phyloP scores from a whole-genome alignment of 1,140 invertebrate genomes.

The Centruroides sculpturatus region DNA sequence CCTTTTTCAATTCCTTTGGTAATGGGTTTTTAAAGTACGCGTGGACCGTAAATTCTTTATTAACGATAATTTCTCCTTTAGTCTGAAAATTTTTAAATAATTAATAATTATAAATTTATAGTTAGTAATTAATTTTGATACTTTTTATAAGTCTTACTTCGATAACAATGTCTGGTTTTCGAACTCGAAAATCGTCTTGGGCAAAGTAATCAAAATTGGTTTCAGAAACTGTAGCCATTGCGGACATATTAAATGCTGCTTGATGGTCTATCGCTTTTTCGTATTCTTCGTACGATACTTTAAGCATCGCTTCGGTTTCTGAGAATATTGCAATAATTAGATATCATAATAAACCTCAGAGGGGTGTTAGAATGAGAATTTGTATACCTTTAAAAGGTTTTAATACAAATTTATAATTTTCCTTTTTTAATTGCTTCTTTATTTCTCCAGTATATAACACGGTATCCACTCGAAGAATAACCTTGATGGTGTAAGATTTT shows the following conservation, averaged over 20 bases:
- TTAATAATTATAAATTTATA: too few species aligned
- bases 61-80: slow-evolving; percentile 42
- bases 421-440: slow-evolving; percentile 50
- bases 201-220: slow-evolving; percentile 75
- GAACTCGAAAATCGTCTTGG: slow-evolving; percentile 71
- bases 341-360: neutral
- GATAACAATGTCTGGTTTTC: slow-evolving; percentile 79
- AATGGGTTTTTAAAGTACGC: slow-evolving; percentile 68
- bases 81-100: slow-evolving; percentile 14
- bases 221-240: slow-evolving; percentile 58
- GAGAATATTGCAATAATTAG: slow-evolving; percentile 9
- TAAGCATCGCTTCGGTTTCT: slow-evolving; percentile 48
- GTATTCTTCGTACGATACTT: slow-evolving; percentile 66
- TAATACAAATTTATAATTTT: slow-evolving; percentile 45
- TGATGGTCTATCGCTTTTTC: slow-evolving; percentile 55
- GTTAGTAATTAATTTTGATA: neutral
- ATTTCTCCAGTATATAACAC: slow-evolving; percentile 62
- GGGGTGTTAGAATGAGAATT: neutral
- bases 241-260: slow-evolving; percentile 67
- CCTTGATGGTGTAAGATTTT: slow-evolving; percentile 46
- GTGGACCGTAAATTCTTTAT: slow-evolving; percentile 46
- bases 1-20: slow-evolving; percentile 53
- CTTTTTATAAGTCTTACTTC: slow-evolving; percentile 29
- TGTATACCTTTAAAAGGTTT: slow-evolving; percentile 36
- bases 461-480: slow-evolving; percentile 56